phyloP scores from a whole-genome alignment of 2,888 invertebrate species.

The Lysandra bellargus region DNA sequence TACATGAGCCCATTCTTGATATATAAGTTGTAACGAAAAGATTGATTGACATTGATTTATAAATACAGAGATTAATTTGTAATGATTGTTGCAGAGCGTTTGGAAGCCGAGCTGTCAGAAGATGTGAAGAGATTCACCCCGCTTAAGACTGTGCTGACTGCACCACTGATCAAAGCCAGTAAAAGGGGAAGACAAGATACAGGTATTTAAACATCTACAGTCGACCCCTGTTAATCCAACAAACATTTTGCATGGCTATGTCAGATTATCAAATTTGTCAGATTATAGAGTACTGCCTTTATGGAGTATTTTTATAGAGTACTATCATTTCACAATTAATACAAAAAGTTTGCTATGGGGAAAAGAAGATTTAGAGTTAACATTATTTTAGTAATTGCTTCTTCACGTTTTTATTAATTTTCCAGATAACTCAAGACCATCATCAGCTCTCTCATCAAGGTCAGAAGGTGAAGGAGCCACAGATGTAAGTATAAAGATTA shows the following conservation, averaged over 20 bases:
- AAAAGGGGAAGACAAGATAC: slow-evolving; percentile 66
- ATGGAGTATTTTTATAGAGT: no score
- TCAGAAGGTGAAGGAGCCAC: slow-evolving; percentile 61
- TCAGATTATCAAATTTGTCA: no score
- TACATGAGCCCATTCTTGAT: no score
- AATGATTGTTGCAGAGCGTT: slow-evolving; percentile 53
- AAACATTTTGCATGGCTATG: no score
- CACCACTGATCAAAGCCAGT: slow-evolving; percentile 50
- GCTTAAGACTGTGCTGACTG: slow-evolving; percentile 58
- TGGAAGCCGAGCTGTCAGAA: slow-evolving; percentile 66
- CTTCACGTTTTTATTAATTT: not conserved
- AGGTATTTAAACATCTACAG: slow-evolving; percentile 46
- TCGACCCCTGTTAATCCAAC: no score
- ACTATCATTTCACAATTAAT: not conserved
- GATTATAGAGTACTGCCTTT: no score
- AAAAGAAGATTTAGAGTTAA: not conserved
- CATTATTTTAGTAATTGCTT: not conserved
- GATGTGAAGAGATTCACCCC: slow-evolving; percentile 57
- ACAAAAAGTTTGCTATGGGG: not conserved
- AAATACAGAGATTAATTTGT: not conserved
- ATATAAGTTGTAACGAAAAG: no score
- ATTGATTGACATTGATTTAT: no score
- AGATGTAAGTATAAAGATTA: slow-evolving; percentile 59
- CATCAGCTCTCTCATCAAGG: slow-evolving; percentile 67
- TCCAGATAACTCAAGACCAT: slow-evolving; percentile 71